Percentiles rank a stretch among this genome's conserved stretches.
Evolutionary conservation across 2,797 vertebrate species (phyloP).

Genomic region (Argyrosomus regius): DNA sequence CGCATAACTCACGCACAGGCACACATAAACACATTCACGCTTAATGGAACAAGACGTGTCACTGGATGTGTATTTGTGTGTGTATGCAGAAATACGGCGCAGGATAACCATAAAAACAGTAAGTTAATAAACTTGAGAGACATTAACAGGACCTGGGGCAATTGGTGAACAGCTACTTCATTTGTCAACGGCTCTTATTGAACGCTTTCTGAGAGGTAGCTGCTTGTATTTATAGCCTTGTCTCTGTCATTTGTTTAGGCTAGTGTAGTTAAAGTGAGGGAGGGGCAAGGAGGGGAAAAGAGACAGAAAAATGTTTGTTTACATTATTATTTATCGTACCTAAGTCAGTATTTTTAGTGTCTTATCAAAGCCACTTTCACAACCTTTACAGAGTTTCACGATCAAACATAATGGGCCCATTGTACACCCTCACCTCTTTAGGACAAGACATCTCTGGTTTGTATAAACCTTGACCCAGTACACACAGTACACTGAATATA

Average conservation of each 20-base stretch:
- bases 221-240: constrained; percentile 74
- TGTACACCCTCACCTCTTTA: not conserved
- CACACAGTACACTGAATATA: constrained; percentile 15
- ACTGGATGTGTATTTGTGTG: constrained; percentile 53
- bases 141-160: constrained; percentile 77
- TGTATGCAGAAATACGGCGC: constrained; percentile 63
- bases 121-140: constrained; percentile 82
- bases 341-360: not conserved
- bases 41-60: constrained; percentile 74
- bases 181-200: constrained; percentile 78
- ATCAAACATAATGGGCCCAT: not conserved
- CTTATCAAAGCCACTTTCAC: not conserved
- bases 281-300: constrained; percentile 13
- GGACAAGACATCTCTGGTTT: not conserved
- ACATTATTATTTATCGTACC: not conserved
- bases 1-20: constrained; percentile 81
- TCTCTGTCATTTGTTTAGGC: constrained; percentile 68
- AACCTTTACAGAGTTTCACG: constrained; percentile 10
- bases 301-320: constrained; percentile 1
- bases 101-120: constrained; percentile 80
- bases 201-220: constrained; percentile 72
- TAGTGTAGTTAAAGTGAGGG: constrained; percentile 50
- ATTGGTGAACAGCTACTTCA: constrained; percentile 78
- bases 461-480: constrained; percentile 6
- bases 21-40: constrained; percentile 71